phyloP scores from a whole-genome alignment of 1,140 invertebrate species.

The Gryllus bimaculatus region DNA sequence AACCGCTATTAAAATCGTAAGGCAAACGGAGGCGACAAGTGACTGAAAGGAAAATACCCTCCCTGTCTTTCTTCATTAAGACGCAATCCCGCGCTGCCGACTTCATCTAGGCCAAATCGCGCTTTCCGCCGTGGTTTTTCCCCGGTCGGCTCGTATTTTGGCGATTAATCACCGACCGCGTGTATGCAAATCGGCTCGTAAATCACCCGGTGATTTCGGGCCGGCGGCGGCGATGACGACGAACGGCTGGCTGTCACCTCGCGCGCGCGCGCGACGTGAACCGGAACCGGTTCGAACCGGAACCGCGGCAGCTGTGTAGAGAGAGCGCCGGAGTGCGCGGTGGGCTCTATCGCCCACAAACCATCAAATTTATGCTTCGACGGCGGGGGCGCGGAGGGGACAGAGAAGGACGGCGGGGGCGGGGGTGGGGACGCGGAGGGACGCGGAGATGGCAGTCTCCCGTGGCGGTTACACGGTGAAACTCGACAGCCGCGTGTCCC shows the following conservation, averaged over 20 bases:
- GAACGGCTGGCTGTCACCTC: no score
- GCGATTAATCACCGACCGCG: not conserved
- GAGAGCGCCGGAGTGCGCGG: not conserved
- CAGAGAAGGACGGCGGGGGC: not conserved
- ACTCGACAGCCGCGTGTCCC: not conserved
- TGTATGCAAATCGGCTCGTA: not conserved
- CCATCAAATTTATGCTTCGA: not conserved
- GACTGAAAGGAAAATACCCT: not conserved
- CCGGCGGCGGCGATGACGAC: no score
- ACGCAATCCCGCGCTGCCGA: not conserved
- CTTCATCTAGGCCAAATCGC: no score
- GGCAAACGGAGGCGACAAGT: not conserved
- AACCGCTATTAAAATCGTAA: not conserved
- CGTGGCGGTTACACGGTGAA: not conserved
- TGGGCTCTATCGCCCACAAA: not conserved
- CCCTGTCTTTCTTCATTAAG: not conserved
- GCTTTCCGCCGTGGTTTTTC: not conserved
- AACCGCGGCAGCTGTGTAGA: not conserved
- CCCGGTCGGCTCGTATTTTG: not conserved
- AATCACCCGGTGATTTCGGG: not conserved
- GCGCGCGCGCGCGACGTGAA: not conserved
- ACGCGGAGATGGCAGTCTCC: not conserved
- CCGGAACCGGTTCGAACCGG: constrained; percentile 1
- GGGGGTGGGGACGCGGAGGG: not conserved
- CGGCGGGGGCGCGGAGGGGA: not conserved